These are phyloP conservation scores for Centropus unirufus DNA, from an alignment of 2,113 vertebrate species.

Conservation along the genomic window DNA sequence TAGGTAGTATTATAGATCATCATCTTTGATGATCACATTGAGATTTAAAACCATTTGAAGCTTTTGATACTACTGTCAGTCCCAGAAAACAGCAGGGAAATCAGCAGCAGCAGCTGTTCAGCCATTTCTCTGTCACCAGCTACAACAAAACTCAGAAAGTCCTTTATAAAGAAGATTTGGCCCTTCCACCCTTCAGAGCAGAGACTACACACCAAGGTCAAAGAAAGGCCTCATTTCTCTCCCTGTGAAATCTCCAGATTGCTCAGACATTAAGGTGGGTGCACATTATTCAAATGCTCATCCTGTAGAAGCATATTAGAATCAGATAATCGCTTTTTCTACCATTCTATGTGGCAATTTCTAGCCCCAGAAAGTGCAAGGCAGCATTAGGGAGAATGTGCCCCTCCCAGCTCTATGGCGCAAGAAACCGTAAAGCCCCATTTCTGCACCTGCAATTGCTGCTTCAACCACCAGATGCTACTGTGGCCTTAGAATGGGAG, in stretches of 20 bases:
- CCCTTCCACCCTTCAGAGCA: not conserved
- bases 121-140: not conserved
- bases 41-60: not conserved
- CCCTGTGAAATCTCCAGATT: not conserved
- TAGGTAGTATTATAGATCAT: not conserved
- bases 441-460: not conserved
- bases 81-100: not conserved
- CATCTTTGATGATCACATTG: not conserved
- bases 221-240: not conserved
- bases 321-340: not conserved
- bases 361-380: not conserved
- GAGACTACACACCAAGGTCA: not conserved
- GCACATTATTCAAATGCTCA: not conserved
- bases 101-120: not conserved
- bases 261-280: not conserved
- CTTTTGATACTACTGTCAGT: not conserved
- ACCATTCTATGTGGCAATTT: not conserved
- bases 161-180: not conserved
- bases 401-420: not conserved
- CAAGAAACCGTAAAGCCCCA: not conserved
- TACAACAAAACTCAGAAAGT: not conserved
- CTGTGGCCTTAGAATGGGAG: slow-evolving; percentile 19
- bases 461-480: slow-evolving; percentile 57
- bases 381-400: not conserved
- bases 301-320: rapidly evolving